Base-by-base conservation (phyloP, 2,797 vertebrate genomes). In the Zalophus californianus region DNA sequence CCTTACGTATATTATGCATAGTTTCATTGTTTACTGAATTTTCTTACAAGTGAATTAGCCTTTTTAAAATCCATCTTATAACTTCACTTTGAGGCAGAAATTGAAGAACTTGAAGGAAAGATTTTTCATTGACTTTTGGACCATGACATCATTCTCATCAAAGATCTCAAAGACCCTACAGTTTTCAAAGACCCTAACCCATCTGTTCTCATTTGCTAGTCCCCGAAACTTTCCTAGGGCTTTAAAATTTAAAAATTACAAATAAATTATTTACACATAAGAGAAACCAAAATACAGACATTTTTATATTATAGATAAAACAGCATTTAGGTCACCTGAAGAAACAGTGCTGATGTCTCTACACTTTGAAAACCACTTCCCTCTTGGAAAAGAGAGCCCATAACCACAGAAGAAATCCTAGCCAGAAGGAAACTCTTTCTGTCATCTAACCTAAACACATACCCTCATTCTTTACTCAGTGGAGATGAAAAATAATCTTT, bases 391-490 rank as follows among this genome's bases (percentile, higher is more conserved):
- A 94, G 62, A 92, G 50, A 95, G 16, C 9, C 62, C 70, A 56
- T 20, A 93, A 88, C 72, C 87, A 87, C 93, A 93, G 64, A 83
- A 85, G 80, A 91, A 91, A 96, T 56, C 35, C 29, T 44, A 89
- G 38, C 56, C 79, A 86, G 70, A 58, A 92, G 91, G 72, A 77
- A 83, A 79, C 29, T 91, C 35, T 73, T 90, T 73, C 84, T 96
- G 85, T 93, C 87, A 54, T 94, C n/a, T 70, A 94, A 92, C 25
- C 60, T 93, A 94, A 96, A 72, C 90, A 96, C 90, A 91, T 83
- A 38, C 38, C 60, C 62, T 96, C 78, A 11, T 68, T 97, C 87
- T 94, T 73, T 85, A 78, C 78, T 95, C 66, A 64, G n/a, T 77
- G n/a, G 52, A 95, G n/a, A 92, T 82, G 14, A 93, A 95, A 97